Evolutionary conservation across 2,888 invertebrate genomes (phyloP), one percentile per base, ranked within the genome.

Genomic region (Atethmia centrago): DNA sequence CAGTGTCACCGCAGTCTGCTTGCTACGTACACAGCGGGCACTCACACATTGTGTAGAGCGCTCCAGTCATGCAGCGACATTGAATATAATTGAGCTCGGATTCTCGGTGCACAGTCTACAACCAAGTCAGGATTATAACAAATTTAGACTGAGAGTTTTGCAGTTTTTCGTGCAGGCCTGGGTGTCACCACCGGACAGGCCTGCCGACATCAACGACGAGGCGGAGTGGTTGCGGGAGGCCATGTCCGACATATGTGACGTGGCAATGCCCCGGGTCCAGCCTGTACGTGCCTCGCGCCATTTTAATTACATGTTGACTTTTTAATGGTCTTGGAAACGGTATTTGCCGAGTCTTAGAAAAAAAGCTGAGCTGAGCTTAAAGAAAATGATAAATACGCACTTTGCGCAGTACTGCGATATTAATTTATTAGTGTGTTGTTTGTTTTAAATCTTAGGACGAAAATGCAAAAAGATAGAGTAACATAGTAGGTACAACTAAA

Each of bases 1-100:
- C 85, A 79, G 77, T 86, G 86, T 84, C 86, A 87, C 76, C 83
- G 74, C 82, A 82, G 79, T 70, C 74, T 77, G 78, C 62, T 73
- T 14, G 74, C 68, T 72, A 64, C 66, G 66, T n/a, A n/a, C n/a
- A n/a, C n/a, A 74, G 68, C 70, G 65, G 51, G 58, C 77, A 77
- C 80, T 72, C 71, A 63, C 71, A 75, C 70, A 72, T 76, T 68
- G 73, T 74, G 73, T 62, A 68, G 72, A 71, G 71, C 68, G 49
- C 59, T 76, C 84, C 78, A 85, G 67, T 58, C 63, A 55, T 72
- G 70, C 66, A 75, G 55, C 66, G 56, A 51, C 64, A 40, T 61
- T 77, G 63, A 69, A 77, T 74, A 63, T 77, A 71, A 79, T 77
- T 73, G 63, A 79, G 55, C 63, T 56, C 49, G 64, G 25, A 36